Evolutionary conservation across 2,113 vertebrate genomes (phyloP).

Genomic region (Quiscalus mexicanus): DNA sequence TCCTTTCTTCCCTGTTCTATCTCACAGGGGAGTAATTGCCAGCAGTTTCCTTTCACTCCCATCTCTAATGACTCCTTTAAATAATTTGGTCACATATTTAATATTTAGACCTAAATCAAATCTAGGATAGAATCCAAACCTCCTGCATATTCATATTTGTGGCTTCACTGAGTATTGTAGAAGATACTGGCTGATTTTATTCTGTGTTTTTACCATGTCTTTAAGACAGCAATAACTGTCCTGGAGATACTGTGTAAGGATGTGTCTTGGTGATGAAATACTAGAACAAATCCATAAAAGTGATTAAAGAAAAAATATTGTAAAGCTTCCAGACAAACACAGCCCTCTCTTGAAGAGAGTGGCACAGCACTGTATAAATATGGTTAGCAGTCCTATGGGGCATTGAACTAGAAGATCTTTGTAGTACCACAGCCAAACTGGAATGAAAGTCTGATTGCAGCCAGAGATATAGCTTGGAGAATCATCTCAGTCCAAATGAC

Average conservation of each 20-base stretch:
- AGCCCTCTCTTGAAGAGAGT: not conserved
- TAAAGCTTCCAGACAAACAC: not conserved
- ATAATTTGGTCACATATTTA: not conserved
- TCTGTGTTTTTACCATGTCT: not conserved
- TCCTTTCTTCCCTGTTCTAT: not conserved
- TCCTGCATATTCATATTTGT: not conserved
- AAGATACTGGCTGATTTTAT: not conserved
- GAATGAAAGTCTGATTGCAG: not conserved
- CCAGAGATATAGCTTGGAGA: not conserved
- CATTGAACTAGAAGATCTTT: not conserved
- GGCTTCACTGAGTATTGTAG: not conserved
- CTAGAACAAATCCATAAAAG: not conserved
- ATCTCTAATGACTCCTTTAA: not conserved
- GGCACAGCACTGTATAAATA: not conserved
- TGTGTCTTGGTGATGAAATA: not conserved
- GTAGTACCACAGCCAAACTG: not conserved
- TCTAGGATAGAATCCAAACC: not conserved
- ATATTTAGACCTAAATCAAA: not conserved
- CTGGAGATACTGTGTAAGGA: not conserved
- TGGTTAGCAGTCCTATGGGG: not conserved
- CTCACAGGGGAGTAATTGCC: not conserved
- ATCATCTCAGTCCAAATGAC: not conserved
- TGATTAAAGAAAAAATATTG: not conserved
- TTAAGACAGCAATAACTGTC: not conserved
- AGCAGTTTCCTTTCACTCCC: not conserved